Evolutionary conservation across 2,113 vertebrate species (phyloP), one percentile per base, ranked within the genome.

Genomic region (Deroptyus accipitrinus): DNA sequence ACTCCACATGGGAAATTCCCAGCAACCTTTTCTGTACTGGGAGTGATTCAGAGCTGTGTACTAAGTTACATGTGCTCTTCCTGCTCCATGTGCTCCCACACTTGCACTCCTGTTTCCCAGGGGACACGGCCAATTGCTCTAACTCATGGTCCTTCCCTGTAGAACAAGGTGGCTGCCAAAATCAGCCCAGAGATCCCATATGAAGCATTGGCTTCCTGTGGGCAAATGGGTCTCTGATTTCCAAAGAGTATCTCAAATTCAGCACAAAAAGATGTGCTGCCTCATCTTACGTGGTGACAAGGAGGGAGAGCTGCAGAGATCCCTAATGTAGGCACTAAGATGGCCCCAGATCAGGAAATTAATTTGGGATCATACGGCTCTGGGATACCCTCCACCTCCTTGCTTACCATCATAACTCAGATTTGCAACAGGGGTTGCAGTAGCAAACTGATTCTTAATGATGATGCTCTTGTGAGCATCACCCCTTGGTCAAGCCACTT

Each of bases 281-380:
- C 24, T 46, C 35, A 24, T 73, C 48, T 66, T 63, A 15, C 0
- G 0, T 6, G 19, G 39, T 42, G 59, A 37, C 28, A 41, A 30
- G 44, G 73, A 30, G 17, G 2, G 16, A 41, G 48, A 41, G 49
- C 25, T 69, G 49, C 54, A 42, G 49, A 22, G 19, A 23, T 13
- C 35, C 12, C 74, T 22, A 14, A 61, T 1, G 10, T 4, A 2
- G 30, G 48, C 1, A 1, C 18, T 42, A 30, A 20, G 54, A 30
- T 39, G 11, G 46, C 19, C 16, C 18, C 74, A 75, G 28, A 44
- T 44, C 52, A 54, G 10, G 2, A 42, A 35, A 5, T 61, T 59
- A 37, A 52, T 51, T 12, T 27, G 49, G 10, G 44, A 46, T 25
- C 6, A 0, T 28, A 5, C 9, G 20, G 59, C 35, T 77, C 23